A percentile compares a stretch with the other conserved stretches of the same genome.
Conservation (phyloP, 2,888 invertebrate species). For the Protophormia terraenovae region DNA sequence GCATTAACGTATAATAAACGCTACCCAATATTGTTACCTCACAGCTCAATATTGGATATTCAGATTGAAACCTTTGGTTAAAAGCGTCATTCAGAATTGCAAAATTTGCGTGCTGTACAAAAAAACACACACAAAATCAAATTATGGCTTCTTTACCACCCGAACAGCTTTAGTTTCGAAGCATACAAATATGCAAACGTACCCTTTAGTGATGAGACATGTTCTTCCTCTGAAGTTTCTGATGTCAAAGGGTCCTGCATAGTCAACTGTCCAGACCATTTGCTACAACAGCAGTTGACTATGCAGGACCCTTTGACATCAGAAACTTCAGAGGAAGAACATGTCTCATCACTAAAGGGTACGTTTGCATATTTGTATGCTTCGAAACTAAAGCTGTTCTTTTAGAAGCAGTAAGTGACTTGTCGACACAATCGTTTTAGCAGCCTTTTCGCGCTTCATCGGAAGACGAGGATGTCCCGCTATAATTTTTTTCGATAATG, state of each 20-base stretch:
- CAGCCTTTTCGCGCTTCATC: not conserved
- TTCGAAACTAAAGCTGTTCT: slow-evolving; percentile 61
- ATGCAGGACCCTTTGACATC: slow-evolving; percentile 10
- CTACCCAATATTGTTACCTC: too few relatives aligned
- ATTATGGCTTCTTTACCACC: slow-evolving; percentile 15
- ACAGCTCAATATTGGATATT: too few relatives aligned
- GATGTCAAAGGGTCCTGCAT: slow-evolving; percentile 10
- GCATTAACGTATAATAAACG: too few relatives aligned
- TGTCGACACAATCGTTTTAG: too few relatives aligned
- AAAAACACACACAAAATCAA: slow-evolving; percentile 20
- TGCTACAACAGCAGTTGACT: not conserved
- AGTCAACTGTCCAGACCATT: slow-evolving; percentile 4
- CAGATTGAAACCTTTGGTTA: too few relatives aligned
- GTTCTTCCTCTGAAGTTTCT: slow-evolving; percentile 1
- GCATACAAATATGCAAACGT: slow-evolving; percentile 63
- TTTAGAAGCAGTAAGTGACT: not conserved
- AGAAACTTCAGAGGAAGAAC: slow-evolving; percentile 1
- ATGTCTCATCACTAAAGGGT: slow-evolving; percentile 40
- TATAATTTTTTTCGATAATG: too few relatives aligned
- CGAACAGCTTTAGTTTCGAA: slow-evolving; percentile 48
- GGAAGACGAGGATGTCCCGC: not conserved
- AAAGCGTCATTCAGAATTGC: too few relatives aligned
- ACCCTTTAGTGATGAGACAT: slow-evolving; percentile 40
- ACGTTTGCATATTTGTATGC: slow-evolving; percentile 63
- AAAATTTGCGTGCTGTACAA: slow-evolving; percentile 5